Percentiles rank a stretch among this genome's conserved stretches.
Evolutionary conservation across 1,140 invertebrate species (phyloP).

Genomic region (Helicoverpa armigera): DNA sequence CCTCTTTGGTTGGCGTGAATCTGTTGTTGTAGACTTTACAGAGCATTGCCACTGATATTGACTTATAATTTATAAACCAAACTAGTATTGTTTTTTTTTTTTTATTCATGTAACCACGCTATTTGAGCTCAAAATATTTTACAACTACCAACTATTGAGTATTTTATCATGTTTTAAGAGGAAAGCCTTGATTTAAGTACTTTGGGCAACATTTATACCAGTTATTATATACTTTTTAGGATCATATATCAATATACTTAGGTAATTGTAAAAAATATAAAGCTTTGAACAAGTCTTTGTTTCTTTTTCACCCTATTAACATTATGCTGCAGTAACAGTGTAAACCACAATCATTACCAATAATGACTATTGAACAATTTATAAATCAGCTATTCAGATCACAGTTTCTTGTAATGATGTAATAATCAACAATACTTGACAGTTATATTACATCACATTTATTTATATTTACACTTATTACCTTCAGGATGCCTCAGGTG

Average conservation of each 20-base stretch:
- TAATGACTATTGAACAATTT: background rate
- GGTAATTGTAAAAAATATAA: constrained; percentile 69
- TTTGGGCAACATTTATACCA: constrained; percentile 79
- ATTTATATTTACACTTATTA: constrained; percentile 16
- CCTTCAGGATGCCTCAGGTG: constrained; percentile 70
- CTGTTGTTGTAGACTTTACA: constrained; percentile 96
- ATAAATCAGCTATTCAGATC: no score
- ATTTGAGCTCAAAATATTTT: constrained; percentile 70
- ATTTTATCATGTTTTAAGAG: constrained; percentile 75
- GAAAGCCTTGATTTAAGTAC: constrained; percentile 71
- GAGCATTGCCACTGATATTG: constrained; percentile 96
- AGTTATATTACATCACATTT: background rate
- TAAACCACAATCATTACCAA: background rate
- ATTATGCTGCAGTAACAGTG: background rate
- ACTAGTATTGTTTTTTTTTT: constrained; percentile 70
- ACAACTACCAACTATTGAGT: constrained; percentile 67
- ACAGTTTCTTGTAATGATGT: no score
- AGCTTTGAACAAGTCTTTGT: constrained; percentile 56
- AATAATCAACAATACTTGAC: background rate
- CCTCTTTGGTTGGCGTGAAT: constrained; percentile 97
- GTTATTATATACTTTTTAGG: constrained; percentile 73
- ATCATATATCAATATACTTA: constrained; percentile 71
- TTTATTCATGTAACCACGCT: constrained; percentile 69
- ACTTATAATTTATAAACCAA: constrained; percentile 49
- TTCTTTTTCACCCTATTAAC: constrained; percentile 16